Evolutionary conservation across 2,797 vertebrate genomes (phyloP).

Genomic region (Melanogrammus aeglefinus): DNA sequence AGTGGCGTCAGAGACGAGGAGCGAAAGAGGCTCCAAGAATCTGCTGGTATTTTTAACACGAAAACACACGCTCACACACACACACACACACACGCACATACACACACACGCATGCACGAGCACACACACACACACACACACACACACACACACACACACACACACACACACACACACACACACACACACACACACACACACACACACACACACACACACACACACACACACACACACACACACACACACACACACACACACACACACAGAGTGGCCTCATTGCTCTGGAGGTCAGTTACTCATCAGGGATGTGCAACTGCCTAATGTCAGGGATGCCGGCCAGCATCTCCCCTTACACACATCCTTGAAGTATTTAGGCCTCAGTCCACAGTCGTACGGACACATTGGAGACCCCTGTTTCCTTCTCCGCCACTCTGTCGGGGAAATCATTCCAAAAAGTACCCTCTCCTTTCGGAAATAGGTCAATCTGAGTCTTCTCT

Average conservation of each 20-base stretch:
- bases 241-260: conserved; percentile 22
- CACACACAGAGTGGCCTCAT: conserved; percentile 33
- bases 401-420: neutral
- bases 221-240: conserved; percentile 18
- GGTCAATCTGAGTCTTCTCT: neutral
- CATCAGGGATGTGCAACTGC: conserved; percentile 42
- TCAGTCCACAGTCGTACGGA: neutral
- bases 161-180: conserved; percentile 11
- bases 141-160: conserved; percentile 21
- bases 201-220: conserved; percentile 31
- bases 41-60: conserved; percentile 61
- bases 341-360: conserved; percentile 4
- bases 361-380: neutral
- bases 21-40: conserved; percentile 56
- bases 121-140: conserved; percentile 13
- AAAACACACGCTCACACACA: conserved; percentile 18
- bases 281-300: conserved; percentile 55
- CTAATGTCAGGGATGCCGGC: conserved; percentile 27
- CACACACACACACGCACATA: conserved; percentile 18
- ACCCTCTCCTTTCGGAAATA: neutral
- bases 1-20: conserved; percentile 51
- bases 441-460: neutral
- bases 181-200: conserved; percentile 8
- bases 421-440: neutral
- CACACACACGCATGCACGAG: too few relatives aligned